phyloP scores from a whole-genome alignment of 2,113 vertebrate species.

The Trematomus loennbergii region DNA sequence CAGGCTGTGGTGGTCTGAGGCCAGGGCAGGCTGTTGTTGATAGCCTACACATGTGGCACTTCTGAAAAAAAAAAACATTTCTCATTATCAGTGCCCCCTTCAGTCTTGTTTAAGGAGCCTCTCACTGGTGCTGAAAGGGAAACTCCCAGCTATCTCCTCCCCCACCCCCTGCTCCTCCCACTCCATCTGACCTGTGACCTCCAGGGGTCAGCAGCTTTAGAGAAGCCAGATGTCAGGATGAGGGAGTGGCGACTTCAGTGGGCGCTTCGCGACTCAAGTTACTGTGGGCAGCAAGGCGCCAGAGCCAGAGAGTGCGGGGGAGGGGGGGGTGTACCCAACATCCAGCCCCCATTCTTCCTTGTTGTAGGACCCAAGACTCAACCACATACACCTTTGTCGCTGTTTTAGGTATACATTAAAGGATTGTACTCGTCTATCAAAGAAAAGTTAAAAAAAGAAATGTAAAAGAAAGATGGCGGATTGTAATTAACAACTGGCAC shows the following conservation, averaged over 20 bases:
- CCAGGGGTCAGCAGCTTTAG: constrained; percentile 86
- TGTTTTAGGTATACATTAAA: background rate
- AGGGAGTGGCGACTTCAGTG: constrained; percentile 84
- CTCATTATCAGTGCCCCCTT: background rate
- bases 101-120: constrained; percentile 77
- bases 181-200: constrained; percentile 84
- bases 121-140: constrained; percentile 87
- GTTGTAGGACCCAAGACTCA: background rate
- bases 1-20: no score
- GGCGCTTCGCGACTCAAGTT: constrained; percentile 85
- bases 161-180: constrained; percentile 6
- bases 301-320: constrained; percentile 27
- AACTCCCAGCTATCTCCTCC: constrained; percentile 81
- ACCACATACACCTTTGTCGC: background rate
- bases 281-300: constrained; percentile 88
- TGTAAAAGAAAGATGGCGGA: background rate
- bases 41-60: no score
- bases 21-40: no score
- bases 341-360: background rate
- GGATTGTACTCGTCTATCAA: background rate
- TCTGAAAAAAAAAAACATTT: no score
- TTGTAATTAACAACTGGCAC: background rate
- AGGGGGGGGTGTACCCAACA: background rate
- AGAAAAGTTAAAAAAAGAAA: background rate
- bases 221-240: constrained; percentile 92